Percentiles rank a stretch among this genome's conserved stretches.
These are phyloP conservation scores for Neelides folsomi DNA, from an alignment of 2,888 invertebrate genomes.

Conservation along the genomic window DNA sequence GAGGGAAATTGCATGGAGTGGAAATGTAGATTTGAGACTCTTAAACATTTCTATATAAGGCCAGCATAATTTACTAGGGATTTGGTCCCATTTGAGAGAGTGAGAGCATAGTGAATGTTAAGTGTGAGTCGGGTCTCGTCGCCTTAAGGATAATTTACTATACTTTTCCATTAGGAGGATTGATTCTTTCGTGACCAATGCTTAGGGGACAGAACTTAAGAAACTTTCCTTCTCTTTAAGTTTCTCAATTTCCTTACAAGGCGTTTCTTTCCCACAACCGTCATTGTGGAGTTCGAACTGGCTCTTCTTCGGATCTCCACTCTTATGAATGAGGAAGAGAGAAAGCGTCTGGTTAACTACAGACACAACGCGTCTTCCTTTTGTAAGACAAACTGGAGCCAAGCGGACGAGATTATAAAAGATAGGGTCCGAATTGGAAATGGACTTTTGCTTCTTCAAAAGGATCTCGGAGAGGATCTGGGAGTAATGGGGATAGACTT, in stretches of 20 bases:
- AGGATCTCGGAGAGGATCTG: not conserved
- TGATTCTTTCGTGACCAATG: conserved; percentile 34
- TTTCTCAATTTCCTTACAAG: not conserved
- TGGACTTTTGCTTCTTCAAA: not conserved
- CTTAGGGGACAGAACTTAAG: conserved; percentile 17
- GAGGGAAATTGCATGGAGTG: not conserved
- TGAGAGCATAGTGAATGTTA: not conserved
- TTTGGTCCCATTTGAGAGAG: too few relatives aligned
- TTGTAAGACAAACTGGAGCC: too few relatives aligned
- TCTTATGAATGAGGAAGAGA: too few relatives aligned
- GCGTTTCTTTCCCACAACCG: not conserved
- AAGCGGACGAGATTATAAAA: too few relatives aligned
- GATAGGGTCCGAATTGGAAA: too few relatives aligned
- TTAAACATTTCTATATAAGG: too few relatives aligned
- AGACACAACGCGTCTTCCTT: too few relatives aligned
- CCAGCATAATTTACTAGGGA: too few relatives aligned
- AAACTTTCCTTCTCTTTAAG: conserved; percentile 4
- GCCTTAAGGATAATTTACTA: conserved; percentile 31
- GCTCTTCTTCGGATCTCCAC: not conserved
- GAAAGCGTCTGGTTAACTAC: too few relatives aligned
- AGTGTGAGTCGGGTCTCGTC: not conserved
- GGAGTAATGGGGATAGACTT: not conserved
- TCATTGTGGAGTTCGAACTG: not conserved
- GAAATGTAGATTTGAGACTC: conserved; percentile 6
- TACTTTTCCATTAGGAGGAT: conserved; percentile 34